These are phyloP conservation scores for Chaunax sp. DNA, from an alignment of 2,797 vertebrate genomes.

Conservation along the genomic window DNA sequence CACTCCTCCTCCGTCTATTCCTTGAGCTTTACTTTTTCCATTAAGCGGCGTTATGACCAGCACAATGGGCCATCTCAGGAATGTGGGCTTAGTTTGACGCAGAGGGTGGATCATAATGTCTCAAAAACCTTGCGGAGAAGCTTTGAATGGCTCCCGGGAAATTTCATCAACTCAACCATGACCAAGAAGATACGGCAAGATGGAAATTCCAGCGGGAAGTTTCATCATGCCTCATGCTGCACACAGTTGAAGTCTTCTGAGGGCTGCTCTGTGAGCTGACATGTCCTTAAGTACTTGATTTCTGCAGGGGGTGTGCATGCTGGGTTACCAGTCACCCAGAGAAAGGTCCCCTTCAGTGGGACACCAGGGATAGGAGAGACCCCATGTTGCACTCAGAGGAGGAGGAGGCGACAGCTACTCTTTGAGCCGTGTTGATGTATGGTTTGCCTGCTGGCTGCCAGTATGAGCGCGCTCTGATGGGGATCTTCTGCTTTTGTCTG, in stretches of 20 bases:
- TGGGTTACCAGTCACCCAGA: slow-evolving; percentile 53
- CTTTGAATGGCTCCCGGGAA: slow-evolving; percentile 45
- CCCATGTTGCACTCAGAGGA: slow-evolving; percentile 19
- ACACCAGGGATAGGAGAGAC: slow-evolving; percentile 34
- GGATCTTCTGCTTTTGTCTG: slow-evolving; percentile 66
- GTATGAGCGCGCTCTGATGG: slow-evolving; percentile 46
- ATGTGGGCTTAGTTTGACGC: slow-evolving; percentile 17
- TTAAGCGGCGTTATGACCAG: slow-evolving; percentile 11
- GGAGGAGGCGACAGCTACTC: slow-evolving; percentile 30
- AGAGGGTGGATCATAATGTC: slow-evolving; percentile 25
- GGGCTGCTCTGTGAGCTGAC: slow-evolving; percentile 52
- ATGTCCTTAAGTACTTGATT: slow-evolving; percentile 58
- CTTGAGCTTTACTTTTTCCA: slow-evolving; percentile 22
- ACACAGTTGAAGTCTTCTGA: slow-evolving; percentile 49
- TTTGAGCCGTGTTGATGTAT: slow-evolving; percentile 7
- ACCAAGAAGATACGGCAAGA: slow-evolving; percentile 45
- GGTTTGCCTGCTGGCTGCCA: slow-evolving; percentile 34
- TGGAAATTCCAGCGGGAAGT: slow-evolving; percentile 51
- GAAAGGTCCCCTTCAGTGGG: slow-evolving; percentile 53
- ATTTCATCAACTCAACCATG: slow-evolving; percentile 42
- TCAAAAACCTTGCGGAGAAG: slow-evolving; percentile 27
- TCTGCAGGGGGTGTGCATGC: slow-evolving; percentile 38
- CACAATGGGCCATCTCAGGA: slow-evolving; percentile 36
- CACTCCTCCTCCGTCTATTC: slow-evolving; percentile 9
- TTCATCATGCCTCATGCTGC: slow-evolving; percentile 45